Evolutionary conservation across 2,113 vertebrate genomes (phyloP).

Genomic region (Anarhynchus alexandrinus): DNA sequence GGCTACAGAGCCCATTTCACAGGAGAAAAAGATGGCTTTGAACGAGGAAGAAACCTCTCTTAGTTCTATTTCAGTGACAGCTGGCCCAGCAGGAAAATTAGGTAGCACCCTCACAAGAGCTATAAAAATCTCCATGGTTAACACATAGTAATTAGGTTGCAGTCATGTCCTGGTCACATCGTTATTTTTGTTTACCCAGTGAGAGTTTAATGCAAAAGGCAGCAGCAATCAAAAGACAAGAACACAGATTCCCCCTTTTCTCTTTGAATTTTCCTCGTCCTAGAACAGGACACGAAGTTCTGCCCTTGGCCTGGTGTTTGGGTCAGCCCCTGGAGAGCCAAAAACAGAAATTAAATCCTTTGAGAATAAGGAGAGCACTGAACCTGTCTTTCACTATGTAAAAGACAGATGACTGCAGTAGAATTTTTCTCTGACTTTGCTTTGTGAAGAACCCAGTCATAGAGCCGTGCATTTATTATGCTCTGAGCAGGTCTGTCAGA

Average conservation of each 20-base stretch:
- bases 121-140: neutral
- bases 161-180: neutral
- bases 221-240: neutral
- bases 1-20: accelerated
- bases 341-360: neutral
- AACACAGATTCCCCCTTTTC: neutral
- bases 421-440: neutral
- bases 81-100: neutral
- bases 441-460: neutral
- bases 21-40: neutral
- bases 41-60: neutral
- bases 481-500: neutral
- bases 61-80: neutral
- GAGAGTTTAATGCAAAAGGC: neutral
- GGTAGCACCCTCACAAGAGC: neutral
- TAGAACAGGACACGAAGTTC: neutral
- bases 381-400: neutral
- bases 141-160: neutral
- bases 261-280: neutral
- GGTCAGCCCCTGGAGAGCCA: neutral
- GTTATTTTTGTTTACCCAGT: neutral
- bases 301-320: neutral
- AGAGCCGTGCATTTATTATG: neutral
- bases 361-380: neutral
- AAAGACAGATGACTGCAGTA: neutral